Evolutionary conservation across 2,113 vertebrate genomes (phyloP).

Genomic region (Galeopterus variegatus): DNA sequence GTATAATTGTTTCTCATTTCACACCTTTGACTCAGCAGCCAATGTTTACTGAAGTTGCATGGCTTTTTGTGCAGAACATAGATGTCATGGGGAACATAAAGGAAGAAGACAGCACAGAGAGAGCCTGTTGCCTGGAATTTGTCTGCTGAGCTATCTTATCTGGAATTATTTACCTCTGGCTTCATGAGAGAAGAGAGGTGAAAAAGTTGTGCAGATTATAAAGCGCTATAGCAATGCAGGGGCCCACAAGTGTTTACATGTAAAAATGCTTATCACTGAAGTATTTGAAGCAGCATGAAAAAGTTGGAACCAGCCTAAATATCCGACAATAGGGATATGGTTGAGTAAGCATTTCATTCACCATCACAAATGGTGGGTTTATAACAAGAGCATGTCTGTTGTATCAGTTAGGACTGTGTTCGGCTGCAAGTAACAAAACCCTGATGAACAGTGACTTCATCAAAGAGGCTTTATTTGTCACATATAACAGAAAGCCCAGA

Average conservation of each 20-base stretch:
- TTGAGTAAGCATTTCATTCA: background rate
- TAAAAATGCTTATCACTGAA: background rate
- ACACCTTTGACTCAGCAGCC: background rate
- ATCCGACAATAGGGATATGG: background rate
- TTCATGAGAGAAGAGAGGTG: background rate
- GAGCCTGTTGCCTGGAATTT: background rate
- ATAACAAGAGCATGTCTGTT: too few relatives aligned
- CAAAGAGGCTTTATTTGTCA: background rate
- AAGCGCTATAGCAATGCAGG: background rate
- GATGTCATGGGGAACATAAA: background rate
- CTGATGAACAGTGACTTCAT: background rate
- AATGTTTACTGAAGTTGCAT: accelerated
- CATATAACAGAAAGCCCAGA: background rate
- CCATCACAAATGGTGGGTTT: background rate
- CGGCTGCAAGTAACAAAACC: background rate
- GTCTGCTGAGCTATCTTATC: background rate
- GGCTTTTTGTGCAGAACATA: background rate
- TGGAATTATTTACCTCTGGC: background rate
- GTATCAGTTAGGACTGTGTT: background rate
- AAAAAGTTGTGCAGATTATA: background rate
- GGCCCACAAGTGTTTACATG: background rate
- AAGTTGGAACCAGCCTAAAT: background rate
- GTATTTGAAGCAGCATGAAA: background rate
- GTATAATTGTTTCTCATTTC: background rate
- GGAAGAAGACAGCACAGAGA: background rate